A percentile compares a stretch with the other conserved stretches of the same genome.
These are phyloP conservation scores for Episyrphus balteatus DNA, from an alignment of 1,140 invertebrate genomes.

Conservation along the genomic window DNA sequence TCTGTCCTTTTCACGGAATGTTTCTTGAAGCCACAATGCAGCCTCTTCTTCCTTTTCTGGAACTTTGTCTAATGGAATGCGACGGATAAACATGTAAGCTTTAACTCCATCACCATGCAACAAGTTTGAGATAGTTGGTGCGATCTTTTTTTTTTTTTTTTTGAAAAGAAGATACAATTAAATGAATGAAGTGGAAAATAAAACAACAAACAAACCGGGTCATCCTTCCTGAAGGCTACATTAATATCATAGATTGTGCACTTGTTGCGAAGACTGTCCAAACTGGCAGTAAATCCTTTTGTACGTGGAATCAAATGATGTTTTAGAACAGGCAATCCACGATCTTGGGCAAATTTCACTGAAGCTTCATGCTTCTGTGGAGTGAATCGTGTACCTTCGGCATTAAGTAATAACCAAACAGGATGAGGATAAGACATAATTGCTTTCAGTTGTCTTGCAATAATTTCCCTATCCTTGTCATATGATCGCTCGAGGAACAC, in stretches of 20 bases:
- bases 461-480: slow-evolving; percentile 77
- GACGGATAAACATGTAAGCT: slow-evolving; percentile 67
- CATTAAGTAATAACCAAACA: slow-evolving; percentile 82
- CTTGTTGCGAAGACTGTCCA: slow-evolving; percentile 59
- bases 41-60: slow-evolving; percentile 69
- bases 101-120: slow-evolving; percentile 64
- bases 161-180: neutral
- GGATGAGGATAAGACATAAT: slow-evolving; percentile 78
- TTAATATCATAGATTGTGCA: slow-evolving; percentile 82
- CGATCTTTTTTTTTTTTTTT: too few species aligned
- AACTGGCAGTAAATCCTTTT: slow-evolving; percentile 74
- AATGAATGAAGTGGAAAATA: neutral
- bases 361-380: slow-evolving; percentile 76
- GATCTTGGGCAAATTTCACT: slow-evolving; percentile 75
- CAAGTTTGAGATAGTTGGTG: slow-evolving; percentile 71
- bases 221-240: slow-evolving; percentile 59
- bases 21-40: slow-evolving; percentile 67
- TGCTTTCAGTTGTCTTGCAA: slow-evolving; percentile 67
- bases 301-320: slow-evolving; percentile 88
- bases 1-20: slow-evolving; percentile 51
- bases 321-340: slow-evolving; percentile 73
- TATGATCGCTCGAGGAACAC: slow-evolving; percentile 86
- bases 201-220: slow-evolving; percentile 37
- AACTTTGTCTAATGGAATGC: slow-evolving; percentile 69
- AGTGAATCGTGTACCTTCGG: slow-evolving; percentile 91